A percentile compares a stretch with the other conserved stretches of the same genome.
Conservation (phyloP, 2,113 vertebrate genomes). For the Ovis aries region DNA sequence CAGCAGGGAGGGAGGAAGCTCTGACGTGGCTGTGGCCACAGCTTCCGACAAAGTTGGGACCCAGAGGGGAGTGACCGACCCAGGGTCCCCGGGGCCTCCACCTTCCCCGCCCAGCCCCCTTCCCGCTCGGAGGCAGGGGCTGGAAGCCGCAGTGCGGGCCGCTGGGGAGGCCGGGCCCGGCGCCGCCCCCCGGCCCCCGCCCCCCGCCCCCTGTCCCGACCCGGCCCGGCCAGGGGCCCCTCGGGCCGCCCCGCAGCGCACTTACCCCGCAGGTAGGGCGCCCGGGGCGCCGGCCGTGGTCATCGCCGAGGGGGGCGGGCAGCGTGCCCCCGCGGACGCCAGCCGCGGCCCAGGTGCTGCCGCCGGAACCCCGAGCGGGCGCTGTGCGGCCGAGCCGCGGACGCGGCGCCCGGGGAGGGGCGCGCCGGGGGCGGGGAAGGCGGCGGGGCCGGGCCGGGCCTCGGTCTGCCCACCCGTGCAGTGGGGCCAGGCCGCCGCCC, state of each 20-base stretch:
- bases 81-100: not conserved
- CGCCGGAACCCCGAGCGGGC: slow-evolving; percentile 12
- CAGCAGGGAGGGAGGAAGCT: not conserved
- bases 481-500: slow-evolving; percentile 31
- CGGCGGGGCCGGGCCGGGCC: slow-evolving; percentile 60
- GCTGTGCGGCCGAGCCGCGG: slow-evolving; percentile 35
- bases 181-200: not conserved
- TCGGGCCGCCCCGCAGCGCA: slow-evolving; percentile 1
- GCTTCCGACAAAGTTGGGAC: slow-evolving; percentile 37
- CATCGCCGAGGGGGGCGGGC: slow-evolving; percentile 49
- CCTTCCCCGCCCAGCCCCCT: not conserved
- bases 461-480: slow-evolving; percentile 33
- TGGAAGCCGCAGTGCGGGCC: slow-evolving; percentile 58
- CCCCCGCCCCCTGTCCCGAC: not conserved
- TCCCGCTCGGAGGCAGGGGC: not conserved
- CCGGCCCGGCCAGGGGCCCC: not conserved
- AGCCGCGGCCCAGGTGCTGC: slow-evolving; percentile 56
- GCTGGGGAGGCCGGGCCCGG: not conserved
- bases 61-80: not conserved
- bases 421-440: slow-evolving; percentile 67
- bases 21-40: not conserved
- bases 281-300: slow-evolving; percentile 38
- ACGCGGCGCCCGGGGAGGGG: slow-evolving; percentile 57
- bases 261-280: slow-evolving; percentile 45
- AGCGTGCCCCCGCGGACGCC: slow-evolving; percentile 20